phyloP scores from a whole-genome alignment of 2,888 invertebrate species.

The Caenorhabditis japonica region DNA sequence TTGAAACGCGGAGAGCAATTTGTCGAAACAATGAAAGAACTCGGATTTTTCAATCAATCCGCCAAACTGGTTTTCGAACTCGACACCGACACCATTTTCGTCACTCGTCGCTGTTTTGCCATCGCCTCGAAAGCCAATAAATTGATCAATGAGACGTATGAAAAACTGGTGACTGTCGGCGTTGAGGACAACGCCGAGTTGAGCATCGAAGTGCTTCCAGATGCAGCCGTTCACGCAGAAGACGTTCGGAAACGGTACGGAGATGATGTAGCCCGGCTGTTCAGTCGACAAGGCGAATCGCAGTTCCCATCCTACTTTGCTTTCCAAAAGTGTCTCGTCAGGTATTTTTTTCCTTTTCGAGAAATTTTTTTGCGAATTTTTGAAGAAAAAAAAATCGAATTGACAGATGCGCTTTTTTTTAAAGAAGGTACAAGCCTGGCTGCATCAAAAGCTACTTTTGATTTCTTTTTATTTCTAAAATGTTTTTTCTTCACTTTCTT shows the following conservation, averaged over 20 bases:
- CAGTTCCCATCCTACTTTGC: constrained; percentile 40
- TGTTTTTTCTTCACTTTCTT: too few species aligned
- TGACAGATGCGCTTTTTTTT: too few species aligned
- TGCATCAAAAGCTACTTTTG: too few species aligned
- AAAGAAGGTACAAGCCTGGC: too few species aligned
- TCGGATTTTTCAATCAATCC: constrained; percentile 47
- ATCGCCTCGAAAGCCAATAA: constrained; percentile 66
- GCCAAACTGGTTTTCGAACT: constrained; percentile 39
- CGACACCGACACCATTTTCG: constrained; percentile 57
- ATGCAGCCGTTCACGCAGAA: constrained; percentile 6
- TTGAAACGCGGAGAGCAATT: constrained; percentile 34
- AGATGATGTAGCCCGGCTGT: constrained; percentile 23
- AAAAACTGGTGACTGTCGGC: constrained; percentile 55
- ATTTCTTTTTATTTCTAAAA: too few species aligned
- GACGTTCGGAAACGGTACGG: constrained; percentile 1
- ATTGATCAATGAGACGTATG: constrained; percentile 64
- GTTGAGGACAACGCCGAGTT: constrained; percentile 18
- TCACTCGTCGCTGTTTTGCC: constrained; percentile 68
- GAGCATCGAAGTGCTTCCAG: constrained; percentile 17
- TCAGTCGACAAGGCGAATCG: constrained; percentile 25
- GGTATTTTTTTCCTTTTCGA: too few species aligned
- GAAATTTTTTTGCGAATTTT: too few species aligned
- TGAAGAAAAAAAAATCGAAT: too few species aligned
- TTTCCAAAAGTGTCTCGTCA: constrained; percentile 48
- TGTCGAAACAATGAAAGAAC: constrained; percentile 33